phyloP scores from a whole-genome alignment of 2,888 invertebrate species.

The Leptothorax acervorum region DNA sequence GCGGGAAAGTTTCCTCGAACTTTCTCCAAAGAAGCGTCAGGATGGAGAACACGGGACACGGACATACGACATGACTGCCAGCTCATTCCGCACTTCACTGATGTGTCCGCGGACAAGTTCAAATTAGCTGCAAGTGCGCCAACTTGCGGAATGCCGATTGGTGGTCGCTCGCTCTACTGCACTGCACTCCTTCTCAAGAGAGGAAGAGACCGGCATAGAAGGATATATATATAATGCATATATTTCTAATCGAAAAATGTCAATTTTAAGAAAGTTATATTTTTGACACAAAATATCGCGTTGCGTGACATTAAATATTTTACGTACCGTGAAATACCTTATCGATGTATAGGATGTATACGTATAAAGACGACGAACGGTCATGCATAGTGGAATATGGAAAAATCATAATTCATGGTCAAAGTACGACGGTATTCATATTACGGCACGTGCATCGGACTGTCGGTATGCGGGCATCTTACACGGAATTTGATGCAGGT shows the following conservation, averaged over 20 bases:
- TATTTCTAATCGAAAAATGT: not conserved
- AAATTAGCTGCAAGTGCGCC: slow-evolving; percentile 78
- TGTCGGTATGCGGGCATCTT: slow-evolving; percentile 43
- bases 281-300: not conserved
- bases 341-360: not conserved
- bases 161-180: slow-evolving; percentile 58
- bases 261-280: not conserved
- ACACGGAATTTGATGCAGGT: too few species aligned
- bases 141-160: slow-evolving; percentile 79
- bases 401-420: slow-evolving; percentile 50
- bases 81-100: slow-evolving; percentile 70
- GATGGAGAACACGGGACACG: slow-evolving; percentile 53
- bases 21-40: slow-evolving; percentile 58
- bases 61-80: slow-evolving; percentile 67
- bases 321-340: slow-evolving; percentile 1
- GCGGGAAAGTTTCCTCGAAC: slow-evolving; percentile 53
- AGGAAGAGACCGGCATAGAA: slow-evolving; percentile 4
- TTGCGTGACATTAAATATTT: slow-evolving; percentile 1
- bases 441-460: slow-evolving; percentile 38
- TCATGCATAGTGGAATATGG: slow-evolving; percentile 12
- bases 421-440: slow-evolving; percentile 47
- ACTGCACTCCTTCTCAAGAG: slow-evolving; percentile 43
- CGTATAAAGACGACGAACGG: not conserved
- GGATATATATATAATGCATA: too few species aligned
- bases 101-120: slow-evolving; percentile 77